Base-by-base conservation (phyloP, 2,113 vertebrate species). In the Thalassoma bifasciatum region DNA sequence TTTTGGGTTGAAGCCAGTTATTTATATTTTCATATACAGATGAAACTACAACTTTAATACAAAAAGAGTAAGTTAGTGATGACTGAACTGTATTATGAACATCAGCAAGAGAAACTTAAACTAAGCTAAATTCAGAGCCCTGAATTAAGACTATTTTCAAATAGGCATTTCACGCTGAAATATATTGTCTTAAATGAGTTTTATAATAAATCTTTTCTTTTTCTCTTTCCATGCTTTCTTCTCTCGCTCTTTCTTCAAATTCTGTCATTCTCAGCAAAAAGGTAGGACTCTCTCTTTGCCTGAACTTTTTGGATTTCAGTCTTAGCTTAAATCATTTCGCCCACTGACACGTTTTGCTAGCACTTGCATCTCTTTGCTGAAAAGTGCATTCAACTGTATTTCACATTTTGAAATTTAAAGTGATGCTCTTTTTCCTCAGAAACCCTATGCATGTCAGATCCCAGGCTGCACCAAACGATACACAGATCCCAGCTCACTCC, bases 371-470 rank as follows among this genome's bases (percentile, higher is more conserved):
- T 47, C 22, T 10, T 63, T 14, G 22, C 9, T 26, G 4, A 17
- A 8, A 37, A 63, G 49, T 30, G 1, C 8, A 5, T 37, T n/a
- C 34, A 36, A 51, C 21, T 72, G 0, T 23, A 8, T 69, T 23
- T 7, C 4, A 64, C 17, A 26, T 10, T 11, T 34, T 34, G 11
- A 47, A 46, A 21, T 46, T 17, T 46, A 40, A 83, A 12, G 11
- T 54, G 36, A 65, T 65, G n/a, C 0, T 80, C 50, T 37, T 44
- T 79, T 56, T 30, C 19, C 8, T 19, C 77, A 99, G 98, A 99
- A 99, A 86, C 98, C 98, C 1, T 99, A 99, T 0, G 97, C 97
- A 50, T 99, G 98, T 91, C 97, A 99, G 95, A 98, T 99, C 38
- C 96, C 96, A 0, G 97, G 98, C 85, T 99, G 98, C 83, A 96